Conservation (phyloP, 2,113 vertebrate genomes). For the Sturnira hondurensis region DNA sequence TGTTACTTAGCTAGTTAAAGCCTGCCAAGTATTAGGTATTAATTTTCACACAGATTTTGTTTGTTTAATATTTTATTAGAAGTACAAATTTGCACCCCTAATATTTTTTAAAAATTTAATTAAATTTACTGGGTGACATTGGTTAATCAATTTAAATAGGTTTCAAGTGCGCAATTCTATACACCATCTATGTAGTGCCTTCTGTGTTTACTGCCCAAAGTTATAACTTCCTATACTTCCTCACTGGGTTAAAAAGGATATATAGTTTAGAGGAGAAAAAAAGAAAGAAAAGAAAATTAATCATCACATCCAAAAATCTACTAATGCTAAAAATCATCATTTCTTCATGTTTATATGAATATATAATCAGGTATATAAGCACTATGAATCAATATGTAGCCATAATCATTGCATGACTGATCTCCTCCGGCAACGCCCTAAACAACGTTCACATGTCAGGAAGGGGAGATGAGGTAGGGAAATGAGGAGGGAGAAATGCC, state of each 20-base stretch:
- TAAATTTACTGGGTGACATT: neutral
- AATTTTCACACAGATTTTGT: constrained; percentile 4
- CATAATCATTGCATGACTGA: neutral
- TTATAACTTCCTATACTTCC: neutral
- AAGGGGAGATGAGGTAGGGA: neutral
- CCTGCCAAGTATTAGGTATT: neutral
- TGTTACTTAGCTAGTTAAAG: neutral
- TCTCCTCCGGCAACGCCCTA: neutral
- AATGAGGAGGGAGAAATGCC: neutral
- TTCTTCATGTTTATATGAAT: neutral
- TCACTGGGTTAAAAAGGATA: neutral
- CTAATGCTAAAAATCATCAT: neutral
- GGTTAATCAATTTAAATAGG: neutral
- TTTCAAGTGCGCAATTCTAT: neutral
- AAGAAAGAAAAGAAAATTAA: neutral
- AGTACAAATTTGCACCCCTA: neutral
- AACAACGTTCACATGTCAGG: neutral
- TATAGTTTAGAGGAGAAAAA: neutral
- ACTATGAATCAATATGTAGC: neutral
- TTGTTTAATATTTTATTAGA: constrained; percentile 22
- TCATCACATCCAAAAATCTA: neutral
- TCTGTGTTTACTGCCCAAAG: neutral
- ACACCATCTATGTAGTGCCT: neutral
- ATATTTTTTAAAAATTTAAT: neutral
- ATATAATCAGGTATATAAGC: neutral